A percentile compares a stretch with the other conserved stretches of the same genome.
Conservation (phyloP, 2,797 vertebrate species). For the Artibeus lituratus region DNA sequence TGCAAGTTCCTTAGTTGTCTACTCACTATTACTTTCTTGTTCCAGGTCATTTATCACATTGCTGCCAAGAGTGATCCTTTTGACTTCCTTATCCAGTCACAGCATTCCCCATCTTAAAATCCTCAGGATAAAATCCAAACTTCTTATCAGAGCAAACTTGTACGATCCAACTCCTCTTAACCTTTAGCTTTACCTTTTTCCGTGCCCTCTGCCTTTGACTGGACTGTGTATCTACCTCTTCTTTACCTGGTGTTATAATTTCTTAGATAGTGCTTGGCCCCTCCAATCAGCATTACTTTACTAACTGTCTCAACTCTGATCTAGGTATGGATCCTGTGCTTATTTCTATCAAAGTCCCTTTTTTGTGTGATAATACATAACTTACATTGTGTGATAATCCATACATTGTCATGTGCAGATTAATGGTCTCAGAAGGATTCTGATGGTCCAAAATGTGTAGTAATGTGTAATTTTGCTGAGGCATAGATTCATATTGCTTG, state of each 20-base stretch:
- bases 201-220: not conserved
- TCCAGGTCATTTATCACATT: not conserved
- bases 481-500: not conserved
- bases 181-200: not conserved
- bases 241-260: not conserved
- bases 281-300: not conserved
- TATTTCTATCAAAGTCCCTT: not conserved
- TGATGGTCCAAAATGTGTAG: not conserved
- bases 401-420: not conserved
- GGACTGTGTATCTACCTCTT: not conserved
- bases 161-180: not conserved
- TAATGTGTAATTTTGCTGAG: not conserved
- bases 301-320: not conserved
- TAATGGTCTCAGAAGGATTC: not conserved
- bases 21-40: not conserved
- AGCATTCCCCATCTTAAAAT: constrained; percentile 5
- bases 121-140: not conserved
- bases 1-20: not conserved
- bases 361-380: not conserved
- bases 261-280: not conserved
- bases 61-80: not conserved
- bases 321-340: not conserved
- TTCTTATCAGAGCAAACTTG: not conserved
- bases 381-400: not conserved
- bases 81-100: constrained; percentile 41